Evolutionary conservation across 2,888 invertebrate species (phyloP).

Genomic region (Harpalus rubripes): DNA sequence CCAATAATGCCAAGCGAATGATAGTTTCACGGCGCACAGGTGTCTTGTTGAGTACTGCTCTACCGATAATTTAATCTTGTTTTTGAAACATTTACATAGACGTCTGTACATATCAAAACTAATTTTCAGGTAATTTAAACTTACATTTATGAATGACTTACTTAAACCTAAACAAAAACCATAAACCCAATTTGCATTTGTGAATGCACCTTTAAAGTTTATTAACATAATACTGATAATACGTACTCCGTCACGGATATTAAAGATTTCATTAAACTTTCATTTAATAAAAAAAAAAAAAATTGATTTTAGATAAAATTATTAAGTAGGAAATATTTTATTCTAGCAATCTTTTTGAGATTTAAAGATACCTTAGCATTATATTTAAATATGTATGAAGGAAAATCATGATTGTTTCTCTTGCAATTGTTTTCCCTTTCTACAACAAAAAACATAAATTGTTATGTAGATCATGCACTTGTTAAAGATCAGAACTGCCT

Average conservation of each 20-base stretch:
- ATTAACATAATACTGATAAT: neutral
- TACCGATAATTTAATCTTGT: too few species aligned
- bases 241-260: neutral
- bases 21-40: too few species aligned
- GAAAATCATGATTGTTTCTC: neutral
- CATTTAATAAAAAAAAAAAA: neutral
- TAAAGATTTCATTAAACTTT: neutral
- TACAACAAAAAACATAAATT: neutral
- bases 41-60: too few species aligned
- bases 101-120: too few species aligned
- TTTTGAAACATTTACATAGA: too few species aligned
- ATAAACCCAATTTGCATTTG: too few species aligned
- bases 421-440: constrained; percentile 2
- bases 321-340: too few species aligned
- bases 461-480: constrained; percentile 46
- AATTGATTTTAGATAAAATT: neutral
- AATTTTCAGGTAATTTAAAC: too few species aligned
- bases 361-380: neutral
- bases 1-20: too few species aligned
- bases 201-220: neutral
- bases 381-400: neutral
- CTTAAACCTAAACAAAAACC: too few species aligned
- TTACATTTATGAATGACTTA: too few species aligned
- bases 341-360: neutral
- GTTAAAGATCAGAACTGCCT: constrained; percentile 30